Conservation (phyloP, 2,888 invertebrate genomes). For the Beris chalybata region DNA sequence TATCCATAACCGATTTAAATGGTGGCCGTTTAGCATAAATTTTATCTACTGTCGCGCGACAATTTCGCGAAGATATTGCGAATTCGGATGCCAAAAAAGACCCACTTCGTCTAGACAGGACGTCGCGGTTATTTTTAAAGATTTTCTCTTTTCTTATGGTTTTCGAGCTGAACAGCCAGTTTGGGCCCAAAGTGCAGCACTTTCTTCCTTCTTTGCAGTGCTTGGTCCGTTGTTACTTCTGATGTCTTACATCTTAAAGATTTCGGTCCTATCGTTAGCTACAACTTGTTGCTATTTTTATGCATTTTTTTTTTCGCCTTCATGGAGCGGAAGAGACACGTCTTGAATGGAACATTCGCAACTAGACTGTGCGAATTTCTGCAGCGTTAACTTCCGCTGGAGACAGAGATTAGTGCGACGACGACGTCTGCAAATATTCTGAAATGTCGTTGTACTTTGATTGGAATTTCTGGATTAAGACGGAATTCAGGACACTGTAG, state of each 20-base stretch:
- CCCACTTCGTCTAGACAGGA: conserved; percentile 33
- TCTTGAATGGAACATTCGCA: conserved; percentile 9
- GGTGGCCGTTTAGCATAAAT: conserved; percentile 16
- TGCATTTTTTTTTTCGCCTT: background rate
- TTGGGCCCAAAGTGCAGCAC: conserved; percentile 3
- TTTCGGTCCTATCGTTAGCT: conserved; percentile 6
- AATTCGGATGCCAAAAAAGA: conserved; percentile 23
- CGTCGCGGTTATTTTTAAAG: conserved; percentile 29
- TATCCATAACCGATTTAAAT: conserved; percentile 14
- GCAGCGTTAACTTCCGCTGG: conserved; percentile 23
- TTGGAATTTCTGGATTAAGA: no score
- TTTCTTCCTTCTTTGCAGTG: conserved; percentile 16
- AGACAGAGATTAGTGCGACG: background rate
- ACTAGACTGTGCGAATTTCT: conserved; percentile 16
- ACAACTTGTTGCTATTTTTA: conserved; percentile 31
- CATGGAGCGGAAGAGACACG: conserved; percentile 19
- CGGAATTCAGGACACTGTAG: no score
- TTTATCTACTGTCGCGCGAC: conserved; percentile 16
- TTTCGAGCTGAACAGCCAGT: background rate
- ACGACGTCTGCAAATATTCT: no score
- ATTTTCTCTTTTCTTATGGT: conserved; percentile 21
- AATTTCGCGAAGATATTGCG: conserved; percentile 8
- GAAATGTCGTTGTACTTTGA: no score
- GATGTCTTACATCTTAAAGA: conserved; percentile 2
- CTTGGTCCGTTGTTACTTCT: background rate